Conservation (phyloP, 2,888 invertebrate species). For the Encarsia formosa region DNA sequence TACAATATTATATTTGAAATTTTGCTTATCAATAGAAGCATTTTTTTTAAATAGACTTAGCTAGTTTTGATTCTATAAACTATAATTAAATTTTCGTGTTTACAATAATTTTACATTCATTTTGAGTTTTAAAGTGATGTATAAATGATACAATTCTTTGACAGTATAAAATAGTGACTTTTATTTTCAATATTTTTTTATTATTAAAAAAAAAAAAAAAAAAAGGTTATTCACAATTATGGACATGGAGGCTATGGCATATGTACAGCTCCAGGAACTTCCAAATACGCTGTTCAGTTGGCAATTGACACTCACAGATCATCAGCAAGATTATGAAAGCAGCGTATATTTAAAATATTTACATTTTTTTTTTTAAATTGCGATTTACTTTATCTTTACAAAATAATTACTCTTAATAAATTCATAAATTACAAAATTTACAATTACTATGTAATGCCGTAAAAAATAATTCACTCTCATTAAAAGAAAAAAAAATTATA, state of each 20-base stretch:
- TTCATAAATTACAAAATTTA: slow-evolving; percentile 21
- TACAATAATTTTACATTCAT: neutral
- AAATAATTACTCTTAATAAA: slow-evolving; percentile 8
- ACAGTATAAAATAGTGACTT: slow-evolving; percentile 17
- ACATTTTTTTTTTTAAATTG: slow-evolving; percentile 2
- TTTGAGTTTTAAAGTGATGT: neutral
- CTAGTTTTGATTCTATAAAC: too few species aligned
- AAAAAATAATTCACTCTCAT: too few species aligned
- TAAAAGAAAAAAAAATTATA: too few species aligned
- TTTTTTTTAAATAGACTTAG: too few species aligned
- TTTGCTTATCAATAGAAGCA: too few species aligned
- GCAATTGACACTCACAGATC: slow-evolving; percentile 56
- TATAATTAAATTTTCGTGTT: too few species aligned
- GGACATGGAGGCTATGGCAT: slow-evolving; percentile 95
- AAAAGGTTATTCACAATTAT: slow-evolving; percentile 79
- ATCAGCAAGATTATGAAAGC: slow-evolving; percentile 22
- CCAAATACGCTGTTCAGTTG: slow-evolving; percentile 68
- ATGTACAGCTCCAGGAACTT: slow-evolving; percentile 83
- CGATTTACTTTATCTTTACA: slow-evolving; percentile 8
- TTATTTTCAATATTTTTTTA: slow-evolving; percentile 11
- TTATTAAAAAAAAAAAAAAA: slow-evolving; percentile 11
- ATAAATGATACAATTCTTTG: too few species aligned
- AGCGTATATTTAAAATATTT: slow-evolving; percentile 21
- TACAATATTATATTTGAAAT: too few species aligned
- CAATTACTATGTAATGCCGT: too few species aligned